These are phyloP conservation scores for Phallusia fumigata DNA, from an alignment of 23 tunicate species.

Conservation along the genomic window DNA sequence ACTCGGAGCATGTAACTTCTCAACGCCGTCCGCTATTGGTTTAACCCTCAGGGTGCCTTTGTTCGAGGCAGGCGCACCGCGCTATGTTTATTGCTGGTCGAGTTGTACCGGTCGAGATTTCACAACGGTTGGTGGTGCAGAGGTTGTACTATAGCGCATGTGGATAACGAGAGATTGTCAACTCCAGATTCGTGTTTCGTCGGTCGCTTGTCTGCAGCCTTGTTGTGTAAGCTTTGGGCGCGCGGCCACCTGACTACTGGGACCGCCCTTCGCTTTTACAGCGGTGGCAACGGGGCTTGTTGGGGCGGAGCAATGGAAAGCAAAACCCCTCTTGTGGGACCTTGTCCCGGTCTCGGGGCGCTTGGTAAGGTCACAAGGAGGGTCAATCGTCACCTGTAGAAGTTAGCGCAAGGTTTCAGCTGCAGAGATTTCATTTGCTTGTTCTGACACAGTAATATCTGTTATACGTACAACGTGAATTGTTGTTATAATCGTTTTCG, in stretches of 20 bases:
- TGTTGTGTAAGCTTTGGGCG: background rate
- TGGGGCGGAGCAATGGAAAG: slow-evolving; percentile 6
- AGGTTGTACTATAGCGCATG: background rate
- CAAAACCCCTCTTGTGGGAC: slow-evolving; percentile 9
- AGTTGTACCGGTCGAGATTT: background rate
- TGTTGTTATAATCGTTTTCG: too few relatives aligned
- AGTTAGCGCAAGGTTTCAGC: too few relatives aligned
- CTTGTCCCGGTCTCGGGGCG: background rate
- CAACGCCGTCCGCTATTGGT: background rate
- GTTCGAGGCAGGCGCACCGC: background rate
- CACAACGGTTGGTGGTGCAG: background rate
- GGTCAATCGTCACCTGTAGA: background rate
- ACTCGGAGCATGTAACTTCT: slow-evolving; percentile 5
- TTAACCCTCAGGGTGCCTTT: slow-evolving; percentile 4
- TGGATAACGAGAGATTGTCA: background rate
- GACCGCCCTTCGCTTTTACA: background rate
- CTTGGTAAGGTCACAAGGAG: background rate
- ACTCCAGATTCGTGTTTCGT: background rate
- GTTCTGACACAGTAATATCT: too few relatives aligned
- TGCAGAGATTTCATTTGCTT: too few relatives aligned
- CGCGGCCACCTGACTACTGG: slow-evolving; percentile 2
- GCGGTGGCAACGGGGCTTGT: slow-evolving; percentile 9
- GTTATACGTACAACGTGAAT: too few relatives aligned
- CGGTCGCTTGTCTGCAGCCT: background rate
- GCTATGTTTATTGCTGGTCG: background rate